These are phyloP conservation scores for Ahaetulla prasina DNA, from an alignment of 2,113 vertebrate species.

Conservation along the genomic window DNA sequence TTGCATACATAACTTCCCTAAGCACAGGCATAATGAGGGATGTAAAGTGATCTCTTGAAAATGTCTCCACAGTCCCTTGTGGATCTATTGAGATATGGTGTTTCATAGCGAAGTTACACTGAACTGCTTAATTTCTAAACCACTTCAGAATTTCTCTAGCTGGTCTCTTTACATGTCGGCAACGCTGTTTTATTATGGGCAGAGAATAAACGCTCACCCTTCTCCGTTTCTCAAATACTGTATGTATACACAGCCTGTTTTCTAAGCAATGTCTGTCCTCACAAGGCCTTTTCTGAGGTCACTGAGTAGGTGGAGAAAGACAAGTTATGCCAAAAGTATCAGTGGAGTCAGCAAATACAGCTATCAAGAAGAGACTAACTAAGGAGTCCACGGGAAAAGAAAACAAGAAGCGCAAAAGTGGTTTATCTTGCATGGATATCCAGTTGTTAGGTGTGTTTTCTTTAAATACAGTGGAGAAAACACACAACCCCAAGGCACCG, in stretches of 20 bases:
- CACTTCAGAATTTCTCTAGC: not conserved
- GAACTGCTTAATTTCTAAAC: not conserved
- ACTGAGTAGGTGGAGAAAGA: fast-evolving
- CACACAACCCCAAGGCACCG: conserved; percentile 37
- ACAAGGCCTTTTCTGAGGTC: conserved; percentile 42
- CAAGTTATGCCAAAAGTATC: conserved; percentile 21
- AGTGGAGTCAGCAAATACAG: conserved; percentile 50
- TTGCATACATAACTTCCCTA: not conserved
- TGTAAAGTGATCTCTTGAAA: not conserved
- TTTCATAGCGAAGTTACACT: not conserved
- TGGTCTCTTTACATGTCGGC: not conserved
- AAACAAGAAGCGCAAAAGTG: conserved; percentile 37
- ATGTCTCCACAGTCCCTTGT: not conserved
- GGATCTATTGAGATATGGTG: not conserved
- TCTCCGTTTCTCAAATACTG: not conserved
- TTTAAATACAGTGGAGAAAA: conserved; percentile 56
- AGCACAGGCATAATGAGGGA: not conserved
- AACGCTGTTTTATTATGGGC: not conserved
- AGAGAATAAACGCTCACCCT: not conserved
- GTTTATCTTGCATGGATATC: conserved; percentile 48
- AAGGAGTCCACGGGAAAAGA: conserved; percentile 49
- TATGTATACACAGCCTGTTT: conserved; percentile 2
- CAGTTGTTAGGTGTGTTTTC: conserved; percentile 53
- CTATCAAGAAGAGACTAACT: conserved; percentile 28
- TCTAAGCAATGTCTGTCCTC: conserved; percentile 46